Conservation (phyloP, 2,113 vertebrate genomes). For the Thryonomys swinderianus region DNA sequence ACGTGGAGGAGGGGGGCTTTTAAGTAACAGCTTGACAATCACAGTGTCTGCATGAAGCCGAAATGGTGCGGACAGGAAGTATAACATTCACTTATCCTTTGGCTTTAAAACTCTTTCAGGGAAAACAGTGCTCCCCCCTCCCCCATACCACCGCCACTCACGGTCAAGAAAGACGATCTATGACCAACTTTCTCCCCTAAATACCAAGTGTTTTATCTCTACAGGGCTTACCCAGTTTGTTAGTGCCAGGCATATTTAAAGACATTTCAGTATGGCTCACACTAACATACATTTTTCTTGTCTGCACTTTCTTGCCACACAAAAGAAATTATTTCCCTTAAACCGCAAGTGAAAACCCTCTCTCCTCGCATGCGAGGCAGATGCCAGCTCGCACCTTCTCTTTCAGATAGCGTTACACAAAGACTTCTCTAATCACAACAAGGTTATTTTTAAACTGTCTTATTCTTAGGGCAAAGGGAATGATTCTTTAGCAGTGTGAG, state of each 20-base stretch:
- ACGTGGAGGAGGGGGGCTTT: background rate
- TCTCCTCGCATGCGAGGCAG: background rate
- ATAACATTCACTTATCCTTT: background rate
- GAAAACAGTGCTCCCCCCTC: background rate
- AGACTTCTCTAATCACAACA: slow-evolving; percentile 58
- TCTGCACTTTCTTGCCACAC: slow-evolving; percentile 24
- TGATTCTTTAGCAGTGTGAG: slow-evolving; percentile 52
- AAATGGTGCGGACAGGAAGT: background rate
- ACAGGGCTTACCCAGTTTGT: background rate
- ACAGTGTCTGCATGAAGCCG: background rate
- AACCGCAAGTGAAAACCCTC: background rate
- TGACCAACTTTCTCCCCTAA: background rate
- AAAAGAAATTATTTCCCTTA: background rate
- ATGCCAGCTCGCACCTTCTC: background rate
- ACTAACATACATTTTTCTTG: background rate
- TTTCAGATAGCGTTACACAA: slow-evolving; percentile 20
- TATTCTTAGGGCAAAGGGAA: slow-evolving; percentile 55
- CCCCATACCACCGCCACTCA: background rate
- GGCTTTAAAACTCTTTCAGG: slow-evolving; percentile 21
- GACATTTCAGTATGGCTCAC: background rate
- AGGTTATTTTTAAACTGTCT: slow-evolving; percentile 69
- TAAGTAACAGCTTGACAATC: background rate
- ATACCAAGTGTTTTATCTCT: slow-evolving; percentile 4
- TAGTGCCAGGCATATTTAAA: slow-evolving; percentile 39
- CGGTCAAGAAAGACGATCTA: background rate